Evolutionary conservation across 1,140 invertebrate species (phyloP).

Genomic region (Trinorchestia longiramus): DNA sequence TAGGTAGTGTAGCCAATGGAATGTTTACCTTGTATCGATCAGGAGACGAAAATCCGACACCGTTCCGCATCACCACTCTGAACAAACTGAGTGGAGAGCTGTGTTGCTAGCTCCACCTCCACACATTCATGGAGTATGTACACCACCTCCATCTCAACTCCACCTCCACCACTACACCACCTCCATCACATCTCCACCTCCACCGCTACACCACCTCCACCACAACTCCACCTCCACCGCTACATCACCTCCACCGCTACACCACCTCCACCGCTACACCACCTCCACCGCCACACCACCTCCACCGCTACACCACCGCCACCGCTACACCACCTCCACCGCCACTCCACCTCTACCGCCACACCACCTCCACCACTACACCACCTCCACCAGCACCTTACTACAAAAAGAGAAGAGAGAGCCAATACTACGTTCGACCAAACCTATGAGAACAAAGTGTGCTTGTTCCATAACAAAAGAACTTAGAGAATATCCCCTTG

Average conservation of each 20-base stretch:
- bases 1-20: background rate
- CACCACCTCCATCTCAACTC: background rate
- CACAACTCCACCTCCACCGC: constrained; percentile 1
- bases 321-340: background rate
- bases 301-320: background rate
- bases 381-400: background rate
- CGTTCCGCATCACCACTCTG: constrained; percentile 23
- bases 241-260: too few relatives aligned
- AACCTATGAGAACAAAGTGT: background rate
- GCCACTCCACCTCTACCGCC: background rate
- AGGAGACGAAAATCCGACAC: constrained; percentile 38
- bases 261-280: background rate
- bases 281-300: background rate
- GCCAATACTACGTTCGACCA: background rate
- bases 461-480: background rate
- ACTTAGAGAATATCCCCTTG: background rate
- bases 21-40: constrained; percentile 53
- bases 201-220: background rate
- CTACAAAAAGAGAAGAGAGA: constrained; percentile 17
- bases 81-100: background rate
- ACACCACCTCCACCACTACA: background rate
- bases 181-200: constrained; percentile 1
- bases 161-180: too few relatives aligned
- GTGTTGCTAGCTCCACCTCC: background rate
- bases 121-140: constrained; percentile 45